These are phyloP conservation scores for Syngnathus acus DNA, from an alignment of 2,797 vertebrate genomes.

Conservation along the genomic window DNA sequence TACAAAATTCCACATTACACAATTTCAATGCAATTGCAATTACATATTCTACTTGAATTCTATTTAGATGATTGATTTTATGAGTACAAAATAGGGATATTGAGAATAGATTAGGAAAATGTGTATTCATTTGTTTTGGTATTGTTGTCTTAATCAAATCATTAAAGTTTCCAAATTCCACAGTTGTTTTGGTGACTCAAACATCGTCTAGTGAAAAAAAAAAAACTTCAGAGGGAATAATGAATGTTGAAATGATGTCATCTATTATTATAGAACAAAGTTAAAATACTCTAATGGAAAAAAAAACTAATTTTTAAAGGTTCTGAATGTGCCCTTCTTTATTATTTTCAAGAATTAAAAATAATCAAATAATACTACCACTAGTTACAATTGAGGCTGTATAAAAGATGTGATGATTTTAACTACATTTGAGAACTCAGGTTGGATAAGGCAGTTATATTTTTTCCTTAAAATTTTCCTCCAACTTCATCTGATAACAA, in stretches of 20 bases:
- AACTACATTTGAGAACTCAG: constrained; percentile 11
- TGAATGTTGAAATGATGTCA: background rate
- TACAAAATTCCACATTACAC: constrained; percentile 49
- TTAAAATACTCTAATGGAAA: background rate
- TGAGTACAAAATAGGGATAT: no score
- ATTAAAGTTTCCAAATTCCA: no score
- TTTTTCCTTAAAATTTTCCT: constrained; percentile 13
- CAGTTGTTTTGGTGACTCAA: background rate
- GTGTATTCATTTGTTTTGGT: no score
- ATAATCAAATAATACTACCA: background rate
- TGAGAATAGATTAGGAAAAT: no score
- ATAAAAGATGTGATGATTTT: background rate
- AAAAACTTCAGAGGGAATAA: no score
- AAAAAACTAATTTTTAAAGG: background rate
- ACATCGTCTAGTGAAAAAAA: background rate
- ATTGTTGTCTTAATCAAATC: no score
- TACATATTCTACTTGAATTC: no score
- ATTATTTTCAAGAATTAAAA: background rate
- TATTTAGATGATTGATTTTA: no score
- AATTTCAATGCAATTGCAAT: no score
- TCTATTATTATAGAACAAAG: background rate
- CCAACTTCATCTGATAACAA: background rate
- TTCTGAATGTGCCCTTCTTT: background rate
- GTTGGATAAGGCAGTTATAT: background rate
- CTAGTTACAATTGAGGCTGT: background rate